These are phyloP conservation scores for Acinonyx jubatus DNA, from an alignment of 2,113 vertebrate genomes.

Conservation along the genomic window DNA sequence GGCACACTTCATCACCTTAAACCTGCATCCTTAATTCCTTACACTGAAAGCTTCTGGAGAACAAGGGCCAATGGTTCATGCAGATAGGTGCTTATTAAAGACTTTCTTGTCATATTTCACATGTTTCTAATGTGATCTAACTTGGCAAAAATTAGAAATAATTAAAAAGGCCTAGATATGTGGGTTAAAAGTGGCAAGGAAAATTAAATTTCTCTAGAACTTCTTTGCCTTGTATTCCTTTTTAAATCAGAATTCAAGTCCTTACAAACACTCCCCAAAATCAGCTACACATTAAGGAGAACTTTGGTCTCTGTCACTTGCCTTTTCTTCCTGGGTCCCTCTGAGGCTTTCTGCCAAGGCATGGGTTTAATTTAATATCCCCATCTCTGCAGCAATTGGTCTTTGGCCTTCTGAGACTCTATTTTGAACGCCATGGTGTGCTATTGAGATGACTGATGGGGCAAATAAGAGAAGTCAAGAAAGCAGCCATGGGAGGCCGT, in stretches of 20 bases:
- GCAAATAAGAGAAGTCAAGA: not conserved
- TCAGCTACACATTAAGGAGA: not conserved
- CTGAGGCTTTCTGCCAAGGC: not conserved
- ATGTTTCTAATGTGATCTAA: not conserved
- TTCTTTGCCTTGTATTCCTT: not conserved
- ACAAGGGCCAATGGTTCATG: not conserved
- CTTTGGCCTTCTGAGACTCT: not conserved
- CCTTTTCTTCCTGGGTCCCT: not conserved
- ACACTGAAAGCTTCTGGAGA: not conserved
- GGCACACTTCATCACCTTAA: not conserved
- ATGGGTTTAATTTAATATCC: conserved; percentile 9
- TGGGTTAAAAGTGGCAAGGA: not conserved
- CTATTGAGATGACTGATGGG: not conserved
- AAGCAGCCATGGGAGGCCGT: not conserved
- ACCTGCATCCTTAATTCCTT: not conserved
- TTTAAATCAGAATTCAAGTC: not conserved
- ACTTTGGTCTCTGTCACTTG: not conserved
- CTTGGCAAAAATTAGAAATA: not conserved
- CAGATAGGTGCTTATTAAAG: not conserved
- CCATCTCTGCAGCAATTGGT: not conserved
- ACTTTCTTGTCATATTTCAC: not conserved
- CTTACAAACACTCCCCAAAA: not conserved
- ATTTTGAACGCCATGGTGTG: not conserved
- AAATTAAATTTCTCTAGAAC: not conserved
- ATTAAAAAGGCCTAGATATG: not conserved